Base-by-base conservation (phyloP, 2,888 invertebrate genomes). In the Frankliniella fusca region DNA sequence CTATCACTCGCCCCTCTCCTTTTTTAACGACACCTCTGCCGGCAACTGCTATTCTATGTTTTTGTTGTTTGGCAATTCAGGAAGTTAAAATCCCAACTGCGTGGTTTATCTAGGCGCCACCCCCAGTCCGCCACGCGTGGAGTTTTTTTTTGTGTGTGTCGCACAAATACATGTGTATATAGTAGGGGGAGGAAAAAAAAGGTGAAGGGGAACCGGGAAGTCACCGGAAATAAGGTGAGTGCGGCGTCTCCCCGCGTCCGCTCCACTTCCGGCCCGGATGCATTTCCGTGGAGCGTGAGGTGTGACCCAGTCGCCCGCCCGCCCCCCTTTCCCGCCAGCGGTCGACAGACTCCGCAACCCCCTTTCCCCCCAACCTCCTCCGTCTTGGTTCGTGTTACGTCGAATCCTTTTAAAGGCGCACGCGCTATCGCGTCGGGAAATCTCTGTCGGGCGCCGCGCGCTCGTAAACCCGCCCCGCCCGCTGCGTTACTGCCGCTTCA, bases 181-280 rank as follows among this genome's bases (percentile, higher is more conserved):
- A 15, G 15, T n/a, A n/a, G n/a, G n/a, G n/a, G n/a, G n/a, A n/a
- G n/a, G 7, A 20, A 54, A 54, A 54, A 20, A 54, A 11, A 38
- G 38, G 38, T 38, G 38, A 38, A 38, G 38, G 38, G 38, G 38
- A 38, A 38, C 38, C 38, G 38, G 38, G 38, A 54, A 9, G 54
- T 23, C 70, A 76, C 70, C 70, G 70, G 70, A 76, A 76, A 76
- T 76, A 76, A 76, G 70, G 70, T 76, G 70, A 76, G 70, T 76
- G 70, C 23, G 70, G 23, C 70, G 70, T 9, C 70, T 23, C 38
- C 2, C 27, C 70, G 61, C 70, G 70, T 76, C 70, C 61, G 61
- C 61, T 18, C 61, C 61, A n/a, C 70, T 76, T 76, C 70, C 70
- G 70, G 8, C 27, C 70, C 70, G 70, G 70, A 76, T 76, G 70